phyloP scores from a whole-genome alignment of 2,888 invertebrate genomes.

The Myathropa florea region DNA sequence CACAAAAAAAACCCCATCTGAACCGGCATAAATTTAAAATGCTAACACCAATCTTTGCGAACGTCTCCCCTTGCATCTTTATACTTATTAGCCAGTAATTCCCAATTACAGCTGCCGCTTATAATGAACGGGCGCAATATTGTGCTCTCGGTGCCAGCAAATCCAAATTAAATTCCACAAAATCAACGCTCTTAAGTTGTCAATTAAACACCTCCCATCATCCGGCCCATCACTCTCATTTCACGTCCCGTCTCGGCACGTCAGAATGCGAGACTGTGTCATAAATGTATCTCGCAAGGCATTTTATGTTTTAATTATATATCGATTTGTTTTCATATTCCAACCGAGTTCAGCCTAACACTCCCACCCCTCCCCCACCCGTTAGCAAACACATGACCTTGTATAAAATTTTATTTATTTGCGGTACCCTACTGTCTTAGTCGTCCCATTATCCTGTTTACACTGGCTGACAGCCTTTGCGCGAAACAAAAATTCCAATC shows the following conservation, averaged over 20 bases:
- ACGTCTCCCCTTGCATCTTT: not conserved
- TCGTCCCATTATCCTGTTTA: slow-evolving; percentile 31
- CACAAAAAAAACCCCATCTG: too few relatives aligned
- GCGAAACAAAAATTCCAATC: not conserved
- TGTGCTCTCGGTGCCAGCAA: not conserved
- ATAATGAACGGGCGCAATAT: not conserved
- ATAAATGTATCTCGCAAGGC: not conserved
- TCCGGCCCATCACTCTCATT: not conserved
- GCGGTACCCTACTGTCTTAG: slow-evolving; percentile 24
- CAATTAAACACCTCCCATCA: slow-evolving; percentile 19
- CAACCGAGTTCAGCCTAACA: not conserved
- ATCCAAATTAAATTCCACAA: not conserved
- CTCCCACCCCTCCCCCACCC: not conserved
- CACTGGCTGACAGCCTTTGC: not conserved
- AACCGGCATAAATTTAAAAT: not conserved
- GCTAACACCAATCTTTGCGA: not conserved
- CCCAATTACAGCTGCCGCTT: not conserved
- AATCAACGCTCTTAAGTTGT: slow-evolving; percentile 5
- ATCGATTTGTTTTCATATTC: slow-evolving; percentile 36
- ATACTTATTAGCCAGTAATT: not conserved
- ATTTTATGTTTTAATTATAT: slow-evolving; percentile 42
- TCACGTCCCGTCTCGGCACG: not conserved
- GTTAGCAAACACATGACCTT: not conserved
- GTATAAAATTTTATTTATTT: slow-evolving; percentile 45
- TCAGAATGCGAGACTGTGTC: not conserved